Percentiles rank a stretch among this genome's conserved stretches.
Conservation (phyloP, 2,888 invertebrate species). For the Cantharis rufa region DNA sequence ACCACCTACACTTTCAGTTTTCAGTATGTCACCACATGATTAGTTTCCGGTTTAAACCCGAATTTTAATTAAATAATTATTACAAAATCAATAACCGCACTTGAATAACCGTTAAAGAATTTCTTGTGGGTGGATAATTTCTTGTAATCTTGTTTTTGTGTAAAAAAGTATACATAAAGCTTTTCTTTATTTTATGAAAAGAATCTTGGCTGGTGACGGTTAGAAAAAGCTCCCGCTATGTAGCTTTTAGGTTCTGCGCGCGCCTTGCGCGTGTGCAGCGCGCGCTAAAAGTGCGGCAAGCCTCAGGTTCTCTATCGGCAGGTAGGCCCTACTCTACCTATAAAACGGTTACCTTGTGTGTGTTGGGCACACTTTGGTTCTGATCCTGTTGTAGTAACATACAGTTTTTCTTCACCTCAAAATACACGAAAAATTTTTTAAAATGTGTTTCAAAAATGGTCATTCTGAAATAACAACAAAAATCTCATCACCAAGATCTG, state of each 20-base stretch:
- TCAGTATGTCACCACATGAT: background rate
- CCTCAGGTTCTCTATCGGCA: conserved; percentile 21
- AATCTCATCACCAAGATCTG: conserved; percentile 56
- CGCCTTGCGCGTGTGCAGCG: conserved; percentile 54
- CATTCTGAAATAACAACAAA: conserved; percentile 51
- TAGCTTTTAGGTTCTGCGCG: conserved; percentile 39
- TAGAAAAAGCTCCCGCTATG: conserved; percentile 8
- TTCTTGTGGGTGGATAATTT: background rate
- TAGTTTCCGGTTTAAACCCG: background rate
- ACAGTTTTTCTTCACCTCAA: conserved; percentile 2
- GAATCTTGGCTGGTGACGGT: conserved; percentile 5
- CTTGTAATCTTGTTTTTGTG: background rate
- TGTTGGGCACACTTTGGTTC: conserved; percentile 45
- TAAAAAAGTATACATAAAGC: background rate
- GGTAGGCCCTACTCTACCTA: conserved; percentile 35
- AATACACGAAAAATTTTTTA: conserved; percentile 28
- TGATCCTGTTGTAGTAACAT: conserved; percentile 16
- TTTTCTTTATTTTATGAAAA: background rate
- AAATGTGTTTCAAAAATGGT: conserved; percentile 63
- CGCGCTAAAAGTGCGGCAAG: conserved; percentile 45
- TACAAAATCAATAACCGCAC: background rate
- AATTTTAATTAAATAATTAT: background rate
- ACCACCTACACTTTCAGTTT: background rate
- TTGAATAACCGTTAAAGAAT: background rate
- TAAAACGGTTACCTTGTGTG: conserved; percentile 46